Conservation (phyloP, 2,888 invertebrate species). For the Rugalucina vietnamica region DNA sequence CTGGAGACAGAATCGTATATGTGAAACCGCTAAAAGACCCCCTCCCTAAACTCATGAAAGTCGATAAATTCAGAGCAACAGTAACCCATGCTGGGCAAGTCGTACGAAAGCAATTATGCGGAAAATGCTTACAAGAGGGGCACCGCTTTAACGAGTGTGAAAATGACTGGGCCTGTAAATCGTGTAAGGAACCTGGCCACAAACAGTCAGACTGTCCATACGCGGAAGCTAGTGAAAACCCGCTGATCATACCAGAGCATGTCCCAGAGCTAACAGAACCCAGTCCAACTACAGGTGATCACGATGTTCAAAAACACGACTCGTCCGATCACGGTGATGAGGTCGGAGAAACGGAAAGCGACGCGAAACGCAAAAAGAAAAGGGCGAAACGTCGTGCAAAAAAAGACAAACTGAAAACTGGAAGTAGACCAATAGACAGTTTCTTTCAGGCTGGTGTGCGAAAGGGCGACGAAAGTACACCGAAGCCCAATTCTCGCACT, state of each 20-base stretch:
- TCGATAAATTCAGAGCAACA: not conserved
- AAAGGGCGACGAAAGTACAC: not conserved
- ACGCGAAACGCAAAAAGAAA: not conserved
- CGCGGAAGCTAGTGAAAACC: too few species aligned
- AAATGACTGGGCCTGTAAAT: not conserved
- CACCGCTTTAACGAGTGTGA: not conserved
- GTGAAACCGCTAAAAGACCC: not conserved
- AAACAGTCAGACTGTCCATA: not conserved
- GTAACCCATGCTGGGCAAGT: not conserved
- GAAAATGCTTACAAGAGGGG: not conserved
- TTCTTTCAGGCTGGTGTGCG: not conserved
- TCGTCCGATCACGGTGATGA: too few species aligned
- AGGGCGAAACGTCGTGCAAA: too few species aligned
- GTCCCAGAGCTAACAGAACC: too few species aligned
- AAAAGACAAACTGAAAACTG: not conserved
- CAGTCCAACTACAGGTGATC: too few species aligned
- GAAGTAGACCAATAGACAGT: not conserved
- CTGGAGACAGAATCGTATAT: not conserved
- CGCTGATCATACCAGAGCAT: too few species aligned
- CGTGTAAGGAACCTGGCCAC: not conserved
- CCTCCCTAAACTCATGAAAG: not conserved
- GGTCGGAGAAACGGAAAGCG: not conserved
- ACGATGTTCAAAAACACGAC: not conserved
- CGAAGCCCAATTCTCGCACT: not conserved
- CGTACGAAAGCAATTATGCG: not conserved